These are phyloP conservation scores for Drosophila pseudotalamancana DNA, from an alignment of 2,888 invertebrate species.

Conservation along the genomic window DNA sequence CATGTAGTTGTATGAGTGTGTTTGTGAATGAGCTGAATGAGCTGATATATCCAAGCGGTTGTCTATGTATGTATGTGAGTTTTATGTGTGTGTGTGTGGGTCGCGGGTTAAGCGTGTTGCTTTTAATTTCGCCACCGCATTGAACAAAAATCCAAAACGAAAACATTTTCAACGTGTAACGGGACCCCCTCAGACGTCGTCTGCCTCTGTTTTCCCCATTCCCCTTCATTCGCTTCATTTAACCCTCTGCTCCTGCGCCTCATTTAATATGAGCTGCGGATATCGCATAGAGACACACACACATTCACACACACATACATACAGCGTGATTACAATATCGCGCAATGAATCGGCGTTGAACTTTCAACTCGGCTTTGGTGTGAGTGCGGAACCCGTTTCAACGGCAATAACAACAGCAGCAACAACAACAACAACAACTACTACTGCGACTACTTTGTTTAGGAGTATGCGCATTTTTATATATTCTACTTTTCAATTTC, in stretches of 20 bases:
- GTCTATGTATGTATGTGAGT: constrained; percentile 3
- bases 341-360: constrained; percentile 72
- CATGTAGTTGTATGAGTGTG: background rate
- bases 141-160: constrained; percentile 66
- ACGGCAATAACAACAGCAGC: constrained; percentile 7
- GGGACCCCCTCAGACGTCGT: background rate
- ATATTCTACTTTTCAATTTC: constrained; percentile 74
- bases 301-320: constrained; percentile 5
- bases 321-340: constrained; percentile 68
- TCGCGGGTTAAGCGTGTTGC: constrained; percentile 65
- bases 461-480: constrained; percentile 28
- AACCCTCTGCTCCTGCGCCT: constrained; percentile 39
- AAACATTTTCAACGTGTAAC: constrained; percentile 49
- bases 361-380: constrained; percentile 63
- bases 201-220: background rate
- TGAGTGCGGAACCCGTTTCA: constrained; percentile 45
- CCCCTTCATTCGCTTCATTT: constrained; percentile 9
- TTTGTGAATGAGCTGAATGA: constrained; percentile 53
- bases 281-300: constrained; percentile 34
- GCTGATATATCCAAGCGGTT: constrained; percentile 40
- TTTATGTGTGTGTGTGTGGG: constrained; percentile 28
- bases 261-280: constrained; percentile 59
- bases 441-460: background rate
- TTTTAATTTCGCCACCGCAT: constrained; percentile 78
- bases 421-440: constrained; percentile 12